phyloP scores from a whole-genome alignment of 2,888 invertebrate species.

The Stratiomys singularior region DNA sequence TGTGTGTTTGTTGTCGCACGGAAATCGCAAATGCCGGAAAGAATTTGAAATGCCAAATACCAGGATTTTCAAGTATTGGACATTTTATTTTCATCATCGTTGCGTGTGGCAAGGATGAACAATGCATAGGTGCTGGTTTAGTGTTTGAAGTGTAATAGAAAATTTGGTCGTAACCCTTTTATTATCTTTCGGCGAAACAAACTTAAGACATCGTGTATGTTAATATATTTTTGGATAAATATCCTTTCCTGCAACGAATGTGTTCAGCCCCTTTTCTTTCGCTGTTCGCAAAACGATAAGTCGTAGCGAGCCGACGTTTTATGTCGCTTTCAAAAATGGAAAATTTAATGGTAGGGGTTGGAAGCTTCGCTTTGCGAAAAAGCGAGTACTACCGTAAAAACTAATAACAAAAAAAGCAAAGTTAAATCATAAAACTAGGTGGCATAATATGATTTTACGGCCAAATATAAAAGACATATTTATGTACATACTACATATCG shows the following conservation, averaged over 20 bases:
- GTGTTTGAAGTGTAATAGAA: not conserved
- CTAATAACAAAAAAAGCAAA: conserved; percentile 41
- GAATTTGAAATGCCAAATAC: not conserved
- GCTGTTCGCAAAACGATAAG: not conserved
- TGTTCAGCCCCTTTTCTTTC: not conserved
- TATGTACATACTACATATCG: conserved; percentile 26
- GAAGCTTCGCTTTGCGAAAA: not conserved
- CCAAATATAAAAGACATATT: conserved; percentile 34
- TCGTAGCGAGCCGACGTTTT: not conserved
- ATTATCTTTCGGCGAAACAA: conserved; percentile 13
- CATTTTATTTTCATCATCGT: not conserved
- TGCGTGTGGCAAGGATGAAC: not conserved
- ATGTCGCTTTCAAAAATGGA: not conserved
- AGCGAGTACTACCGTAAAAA: conserved; percentile 18
- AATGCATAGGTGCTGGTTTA: not conserved
- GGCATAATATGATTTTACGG: conserved; percentile 24
- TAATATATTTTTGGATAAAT: conserved; percentile 1
- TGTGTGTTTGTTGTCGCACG: too few species aligned
- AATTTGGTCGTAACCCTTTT: conserved; percentile 38
- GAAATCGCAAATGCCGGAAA: not conserved
- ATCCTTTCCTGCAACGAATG: conserved; percentile 14
- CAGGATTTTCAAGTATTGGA: not conserved
- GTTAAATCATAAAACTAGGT: conserved; percentile 38
- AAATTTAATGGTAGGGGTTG: not conserved
- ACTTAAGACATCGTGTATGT: not conserved